Conservation (phyloP, 37 sponge, comb jelly and placozoan species). For the Crambe crambe region DNA sequence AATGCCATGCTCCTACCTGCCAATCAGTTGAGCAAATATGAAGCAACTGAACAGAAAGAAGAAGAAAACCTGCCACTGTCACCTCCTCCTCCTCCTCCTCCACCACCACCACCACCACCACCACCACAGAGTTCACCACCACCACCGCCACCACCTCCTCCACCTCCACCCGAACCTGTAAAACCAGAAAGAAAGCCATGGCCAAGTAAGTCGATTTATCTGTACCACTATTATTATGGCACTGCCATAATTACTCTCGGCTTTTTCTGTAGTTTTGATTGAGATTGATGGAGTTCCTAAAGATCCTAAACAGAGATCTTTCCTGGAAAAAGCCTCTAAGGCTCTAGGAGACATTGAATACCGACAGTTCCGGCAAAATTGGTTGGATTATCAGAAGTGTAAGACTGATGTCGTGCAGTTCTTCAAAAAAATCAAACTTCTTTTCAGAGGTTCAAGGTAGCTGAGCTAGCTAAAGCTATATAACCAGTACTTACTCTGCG, state of each 20-base stretch:
- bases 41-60: neutral
- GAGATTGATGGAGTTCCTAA: constrained; percentile 38
- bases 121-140: constrained; percentile 3
- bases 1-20: constrained; percentile 39
- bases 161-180: constrained; percentile 3
- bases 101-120: constrained; percentile 12
- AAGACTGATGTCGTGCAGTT: constrained; percentile 66
- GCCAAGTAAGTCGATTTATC: constrained; percentile 12
- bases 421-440: constrained; percentile 66
- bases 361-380: constrained; percentile 60
- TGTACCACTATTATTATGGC: no score
- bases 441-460: constrained; percentile 78
- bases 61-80: neutral
- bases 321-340: constrained; percentile 37
- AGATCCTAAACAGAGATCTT: constrained; percentile 41
- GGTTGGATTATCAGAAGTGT: constrained; percentile 78
- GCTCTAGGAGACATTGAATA: constrained; percentile 55
- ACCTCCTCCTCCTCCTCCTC: constrained; percentile 6
- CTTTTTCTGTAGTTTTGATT: constrained; percentile 60
- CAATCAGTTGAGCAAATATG: constrained; percentile 19
- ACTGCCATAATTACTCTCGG: no score
- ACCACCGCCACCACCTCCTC: no score
- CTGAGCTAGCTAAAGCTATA: no score
- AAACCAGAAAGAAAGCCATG: constrained; percentile 28
- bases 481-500: neutral